Base-by-base conservation (phyloP, 2,113 vertebrate species). In the Corydoras sp. region DNA sequence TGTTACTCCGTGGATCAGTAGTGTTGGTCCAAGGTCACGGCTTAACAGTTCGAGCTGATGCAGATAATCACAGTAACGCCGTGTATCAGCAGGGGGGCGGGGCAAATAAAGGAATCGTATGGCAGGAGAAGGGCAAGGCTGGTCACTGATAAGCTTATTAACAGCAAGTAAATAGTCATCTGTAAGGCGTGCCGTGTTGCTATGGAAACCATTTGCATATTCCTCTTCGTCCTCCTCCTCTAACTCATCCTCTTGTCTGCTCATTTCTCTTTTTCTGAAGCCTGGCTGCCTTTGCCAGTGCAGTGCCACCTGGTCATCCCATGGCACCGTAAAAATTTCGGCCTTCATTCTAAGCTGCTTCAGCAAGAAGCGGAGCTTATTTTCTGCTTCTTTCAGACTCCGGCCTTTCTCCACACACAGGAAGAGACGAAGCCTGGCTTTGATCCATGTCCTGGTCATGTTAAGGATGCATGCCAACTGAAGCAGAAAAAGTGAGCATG, bases 71-170 rank as follows among this genome's bases (percentile, higher is more conserved):
- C 63, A 71, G 79, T 96, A 95, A n/a, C 91, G 86, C 10, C 81
- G 81, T 10, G 90, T 94, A 85, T 96, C 92, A 0, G 94, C 93
- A 0, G 94, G 94, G 0, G 94, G 94, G 15, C 91, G 89, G 0
- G 94, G 94, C 79, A 96, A 56, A 68, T 96, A 96, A 51, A 96
- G 87, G 80, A 96, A 95, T 6, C 94, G 92, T 32, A 96, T 88
- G 0, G 91, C 87, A 0, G 93, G 92, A 0, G 85, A 70, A 0
- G 88, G 84, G 8, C 59, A 50, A 12, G 86, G 82, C 74, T 94
- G 87, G 55, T 88, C 88, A 50, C 91, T 85, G 74, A 96, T 88
- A 51, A 96, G 88, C 79, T 77, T 82, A 65, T 96, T 96, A 67
- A 93, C 92, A 0, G 93, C 92, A 0, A 85, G 74, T 71, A 96